Conservation (phyloP, 1,140 invertebrate genomes). For the Diprion similis region DNA sequence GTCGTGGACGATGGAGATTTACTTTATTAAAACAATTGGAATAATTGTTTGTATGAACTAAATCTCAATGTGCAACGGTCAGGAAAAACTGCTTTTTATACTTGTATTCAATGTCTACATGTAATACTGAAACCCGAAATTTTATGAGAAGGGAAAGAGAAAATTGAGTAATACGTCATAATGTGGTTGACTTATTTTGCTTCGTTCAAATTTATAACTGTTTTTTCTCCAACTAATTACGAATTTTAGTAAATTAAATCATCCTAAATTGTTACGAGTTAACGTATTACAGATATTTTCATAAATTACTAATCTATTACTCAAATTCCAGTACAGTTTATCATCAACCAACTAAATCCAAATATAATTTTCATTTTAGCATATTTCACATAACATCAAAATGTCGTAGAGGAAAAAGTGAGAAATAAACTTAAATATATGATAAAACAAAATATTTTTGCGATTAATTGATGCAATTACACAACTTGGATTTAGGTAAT, state of each 20-base stretch:
- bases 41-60: neutral
- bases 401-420: too few relatives aligned
- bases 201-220: neutral
- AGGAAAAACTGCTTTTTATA: neutral
- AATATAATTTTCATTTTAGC: neutral
- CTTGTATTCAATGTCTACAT: neutral
- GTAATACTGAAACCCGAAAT: conserved; percentile 3
- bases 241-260: neutral
- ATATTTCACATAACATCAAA: neutral
- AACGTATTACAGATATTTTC: conserved; percentile 1
- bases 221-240: neutral
- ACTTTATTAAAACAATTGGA: neutral
- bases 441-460: too few relatives aligned
- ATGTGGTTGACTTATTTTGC: neutral
- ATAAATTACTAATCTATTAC: conserved; percentile 1
- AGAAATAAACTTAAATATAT: too few relatives aligned
- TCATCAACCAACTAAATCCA: neutral
- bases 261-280: conserved; percentile 1
- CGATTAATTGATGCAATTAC: too few relatives aligned
- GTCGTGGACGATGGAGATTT: conserved; percentile 5
- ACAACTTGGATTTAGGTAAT: too few relatives aligned
- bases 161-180: neutral
- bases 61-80: conserved; percentile 7
- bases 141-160: neutral
- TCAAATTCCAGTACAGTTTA: neutral